phyloP scores from a whole-genome alignment of 2,797 vertebrate genomes.

The Enteromius anoplus region DNA sequence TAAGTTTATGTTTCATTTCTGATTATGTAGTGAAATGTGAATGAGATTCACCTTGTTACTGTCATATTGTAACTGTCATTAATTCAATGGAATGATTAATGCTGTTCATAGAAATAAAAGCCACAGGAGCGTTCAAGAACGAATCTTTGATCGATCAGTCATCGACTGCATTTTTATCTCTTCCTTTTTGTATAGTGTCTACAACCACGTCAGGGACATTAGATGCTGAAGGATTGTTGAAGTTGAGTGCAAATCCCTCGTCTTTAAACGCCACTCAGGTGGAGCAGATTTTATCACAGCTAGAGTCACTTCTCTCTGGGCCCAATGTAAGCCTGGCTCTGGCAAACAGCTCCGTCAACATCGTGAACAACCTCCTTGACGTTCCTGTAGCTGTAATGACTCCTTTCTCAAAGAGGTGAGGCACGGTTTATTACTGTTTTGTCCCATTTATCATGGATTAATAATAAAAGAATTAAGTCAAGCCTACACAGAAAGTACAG shows the following conservation, averaged over 20 bases:
- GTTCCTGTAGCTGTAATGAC: constrained; percentile 72
- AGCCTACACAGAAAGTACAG: not conserved
- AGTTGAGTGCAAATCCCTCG: constrained; percentile 64
- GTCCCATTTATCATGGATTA: not conserved
- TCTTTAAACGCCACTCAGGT: constrained; percentile 72
- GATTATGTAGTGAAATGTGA: not conserved
- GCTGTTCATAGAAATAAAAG: not conserved
- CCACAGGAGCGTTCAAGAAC: not conserved
- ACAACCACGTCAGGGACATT: constrained; percentile 38
- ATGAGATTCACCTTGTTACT: not conserved
- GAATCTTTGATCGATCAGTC: not conserved
- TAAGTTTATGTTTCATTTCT: not conserved
- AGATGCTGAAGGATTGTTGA: constrained; percentile 63
- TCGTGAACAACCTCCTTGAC: constrained; percentile 84
- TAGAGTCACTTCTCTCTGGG: constrained; percentile 72
- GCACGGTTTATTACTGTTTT: not conserved
- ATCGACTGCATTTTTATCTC: not conserved
- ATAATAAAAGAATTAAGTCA: not conserved
- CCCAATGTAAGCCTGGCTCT: constrained; percentile 72
- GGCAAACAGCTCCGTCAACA: constrained; percentile 76
- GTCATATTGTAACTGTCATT: not conserved
- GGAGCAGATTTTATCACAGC: constrained; percentile 66
- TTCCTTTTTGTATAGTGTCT: constrained; percentile 14
- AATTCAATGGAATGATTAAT: not conserved
- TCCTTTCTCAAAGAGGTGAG: constrained; percentile 81